phyloP scores from a whole-genome alignment of 2,888 invertebrate species.

The Galerucella pusilla region DNA sequence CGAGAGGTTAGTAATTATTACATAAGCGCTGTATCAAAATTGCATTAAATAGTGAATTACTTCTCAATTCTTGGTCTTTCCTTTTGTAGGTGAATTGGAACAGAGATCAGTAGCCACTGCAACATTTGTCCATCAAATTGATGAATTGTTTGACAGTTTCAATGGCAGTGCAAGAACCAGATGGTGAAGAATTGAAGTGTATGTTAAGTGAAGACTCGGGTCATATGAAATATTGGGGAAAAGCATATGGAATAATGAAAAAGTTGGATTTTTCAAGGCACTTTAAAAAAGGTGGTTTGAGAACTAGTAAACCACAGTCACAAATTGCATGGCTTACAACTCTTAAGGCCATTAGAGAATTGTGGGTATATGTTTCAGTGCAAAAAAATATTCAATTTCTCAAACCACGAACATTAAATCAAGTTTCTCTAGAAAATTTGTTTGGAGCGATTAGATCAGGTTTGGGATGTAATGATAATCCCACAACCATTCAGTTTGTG shows the following conservation, averaged over 20 bases:
- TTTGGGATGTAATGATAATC: conserved; percentile 25
- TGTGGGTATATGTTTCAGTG: conserved; percentile 2
- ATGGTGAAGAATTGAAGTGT: conserved; percentile 1
- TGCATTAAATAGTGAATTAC: no score
- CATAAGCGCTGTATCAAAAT: background rate
- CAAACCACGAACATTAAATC: conserved; percentile 14
- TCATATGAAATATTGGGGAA: conserved; percentile 2
- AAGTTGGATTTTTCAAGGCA: background rate
- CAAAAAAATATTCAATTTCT: conserved; percentile 16
- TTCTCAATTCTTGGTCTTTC: background rate
- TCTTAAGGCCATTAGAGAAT: conserved; percentile 4
- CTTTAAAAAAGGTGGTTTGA: conserved; percentile 1
- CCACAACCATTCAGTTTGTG: conserved; percentile 18
- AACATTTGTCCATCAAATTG: no score
- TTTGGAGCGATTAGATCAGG: conserved; percentile 24
- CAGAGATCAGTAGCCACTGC: no score
- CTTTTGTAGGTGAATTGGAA: no score
- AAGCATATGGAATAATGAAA: background rate
- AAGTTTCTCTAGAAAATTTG: conserved; percentile 24
- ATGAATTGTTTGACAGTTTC: background rate
- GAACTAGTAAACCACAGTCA: conserved; percentile 17
- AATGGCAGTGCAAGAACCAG: background rate
- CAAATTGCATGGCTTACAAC: conserved; percentile 23
- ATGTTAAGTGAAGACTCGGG: background rate
- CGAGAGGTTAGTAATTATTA: conserved; percentile 16